Evolutionary conservation across 2,797 vertebrate genomes (phyloP), one percentile per base, ranked within the genome.

Genomic region (Tiaroga cobitis): DNA sequence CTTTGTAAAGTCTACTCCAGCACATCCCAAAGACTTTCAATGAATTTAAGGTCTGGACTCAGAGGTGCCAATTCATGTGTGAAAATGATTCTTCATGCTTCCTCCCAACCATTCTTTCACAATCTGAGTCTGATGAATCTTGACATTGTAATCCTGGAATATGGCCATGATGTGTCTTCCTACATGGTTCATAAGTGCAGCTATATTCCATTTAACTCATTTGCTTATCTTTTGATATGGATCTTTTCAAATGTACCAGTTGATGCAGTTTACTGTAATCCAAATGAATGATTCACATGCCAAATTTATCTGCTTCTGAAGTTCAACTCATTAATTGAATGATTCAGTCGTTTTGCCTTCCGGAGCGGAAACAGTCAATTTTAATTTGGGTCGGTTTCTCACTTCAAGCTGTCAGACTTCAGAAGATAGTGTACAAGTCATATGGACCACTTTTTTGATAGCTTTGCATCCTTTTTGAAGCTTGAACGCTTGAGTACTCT

Each of bases 381-480:
- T 32, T 18, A 26, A 26, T 59, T 24, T 59, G 75, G 24, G 24
- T 41, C 3, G n/a, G 51, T 26, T 59, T 77, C 75, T 77, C 56
- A 77, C 21, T n/a, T 8, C 37, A 77, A 77, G 21, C 51, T 26
- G 16, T 77, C 74, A 77, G 34, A 59, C 75, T 39, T 77, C 24
- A 77, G 37, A 77, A 39, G 51, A 26, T 59, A 19, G 75, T 26
- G 32, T 32, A n/a, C 16, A 59, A 34, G 32, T 37, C 21, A 8
- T 19, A 29, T 43, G 76, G 76, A 63, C 76, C 76, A 29, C 5
- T 63, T 61, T 63, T 63, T 7, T 78, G 37, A 61, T 78, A 63
- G n/a, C 16, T 29, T 43, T 63, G 56, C 39, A 79, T 59, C 24
- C n/a, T 78, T 63, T 78, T 63, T 79, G 56, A 61, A 63, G 56